phyloP scores from a whole-genome alignment of 2,113 vertebrate species.

The Lota lota region DNA sequence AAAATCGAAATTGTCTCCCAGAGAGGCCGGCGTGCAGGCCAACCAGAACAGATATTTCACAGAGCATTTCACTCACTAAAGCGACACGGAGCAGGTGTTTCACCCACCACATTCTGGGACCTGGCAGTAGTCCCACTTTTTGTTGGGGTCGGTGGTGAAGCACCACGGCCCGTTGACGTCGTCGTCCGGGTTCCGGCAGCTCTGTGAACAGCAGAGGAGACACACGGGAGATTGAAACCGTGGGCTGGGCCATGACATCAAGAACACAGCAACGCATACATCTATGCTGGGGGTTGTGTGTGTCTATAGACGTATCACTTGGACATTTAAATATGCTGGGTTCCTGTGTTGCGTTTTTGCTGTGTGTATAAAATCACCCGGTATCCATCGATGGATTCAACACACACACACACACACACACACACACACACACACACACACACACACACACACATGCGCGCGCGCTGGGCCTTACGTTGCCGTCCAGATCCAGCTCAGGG shows the following conservation, averaged over 20 bases:
- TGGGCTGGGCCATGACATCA: not conserved
- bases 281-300: not conserved
- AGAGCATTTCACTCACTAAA: no score
- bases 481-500: conserved; percentile 77
- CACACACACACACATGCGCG: no score
- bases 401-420: not conserved
- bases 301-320: not conserved
- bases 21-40: no score
- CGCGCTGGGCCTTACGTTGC: conserved; percentile 76
- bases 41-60: no score
- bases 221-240: not conserved
- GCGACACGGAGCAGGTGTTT: no score
- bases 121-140: conserved; percentile 90
- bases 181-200: conserved; percentile 90
- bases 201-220: conserved; percentile 58
- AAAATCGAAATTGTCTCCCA: no score
- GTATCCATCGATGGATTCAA: no score
- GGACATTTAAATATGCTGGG: no score
- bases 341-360: no score
- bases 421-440: conserved; percentile 3
- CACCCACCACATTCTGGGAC: conserved; percentile 84
- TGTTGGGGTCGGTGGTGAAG: conserved; percentile 81
- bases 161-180: conserved; percentile 95
- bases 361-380: no score
- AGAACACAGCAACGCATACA: not conserved